These are phyloP conservation scores for Eidolon helvum DNA, from an alignment of 2,113 vertebrate species.

Conservation along the genomic window DNA sequence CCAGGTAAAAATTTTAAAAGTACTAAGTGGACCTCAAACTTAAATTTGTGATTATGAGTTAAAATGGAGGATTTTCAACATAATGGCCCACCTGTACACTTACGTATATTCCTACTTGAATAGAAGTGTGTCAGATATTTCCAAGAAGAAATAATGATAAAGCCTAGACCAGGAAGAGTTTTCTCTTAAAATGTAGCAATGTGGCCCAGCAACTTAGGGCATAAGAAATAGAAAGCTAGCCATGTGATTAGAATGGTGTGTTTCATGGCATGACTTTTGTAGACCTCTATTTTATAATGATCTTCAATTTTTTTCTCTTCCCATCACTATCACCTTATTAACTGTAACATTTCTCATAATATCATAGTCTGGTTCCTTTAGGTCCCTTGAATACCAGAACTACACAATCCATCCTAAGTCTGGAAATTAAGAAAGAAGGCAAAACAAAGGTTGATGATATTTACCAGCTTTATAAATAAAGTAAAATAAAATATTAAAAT, in stretches of 20 bases:
- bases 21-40: conserved; percentile 55
- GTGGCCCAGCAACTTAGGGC: neutral
- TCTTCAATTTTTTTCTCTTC: neutral
- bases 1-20: neutral
- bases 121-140: neutral
- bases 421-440: neutral
- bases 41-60: neutral
- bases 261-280: neutral
- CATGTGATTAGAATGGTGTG: neutral
- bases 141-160: conserved; percentile 17
- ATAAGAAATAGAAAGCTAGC: neutral
- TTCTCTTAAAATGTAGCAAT: neutral
- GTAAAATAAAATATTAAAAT: conserved; percentile 16
- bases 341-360: neutral
- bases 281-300: conserved; percentile 2
- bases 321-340: neutral
- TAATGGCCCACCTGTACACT: conserved; percentile 10
- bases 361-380: neutral
- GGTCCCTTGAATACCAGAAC: neutral
- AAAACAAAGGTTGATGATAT: neutral
- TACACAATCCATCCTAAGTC: neutral
- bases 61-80: conserved; percentile 33
- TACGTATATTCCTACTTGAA: neutral
- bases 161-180: neutral
- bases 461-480: neutral